phyloP scores from a whole-genome alignment of 2,797 vertebrate species.

The Botia kubotai region DNA sequence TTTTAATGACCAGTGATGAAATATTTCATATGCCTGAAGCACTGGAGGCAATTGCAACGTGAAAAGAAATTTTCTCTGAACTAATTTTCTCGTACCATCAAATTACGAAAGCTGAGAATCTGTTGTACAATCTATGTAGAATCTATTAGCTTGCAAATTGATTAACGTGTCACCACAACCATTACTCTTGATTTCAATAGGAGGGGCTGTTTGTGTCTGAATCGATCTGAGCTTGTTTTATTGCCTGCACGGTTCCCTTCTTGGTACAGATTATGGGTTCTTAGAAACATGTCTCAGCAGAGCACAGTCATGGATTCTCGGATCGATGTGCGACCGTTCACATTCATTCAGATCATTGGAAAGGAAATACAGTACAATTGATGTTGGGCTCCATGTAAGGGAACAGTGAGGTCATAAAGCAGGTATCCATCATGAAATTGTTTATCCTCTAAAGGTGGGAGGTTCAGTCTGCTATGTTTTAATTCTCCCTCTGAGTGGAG shows the following conservation, averaged over 20 bases:
- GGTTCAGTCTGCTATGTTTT: slow-evolving; percentile 76
- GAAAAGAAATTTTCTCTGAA: neutral
- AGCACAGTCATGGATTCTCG: slow-evolving; percentile 5
- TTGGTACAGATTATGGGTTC: neutral
- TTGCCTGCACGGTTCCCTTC: slow-evolving; percentile 71
- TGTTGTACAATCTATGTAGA: no score
- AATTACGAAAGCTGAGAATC: neutral
- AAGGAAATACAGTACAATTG: slow-evolving; percentile 16
- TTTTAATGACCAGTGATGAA: slow-evolving; percentile 18
- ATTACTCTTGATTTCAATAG: slow-evolving; percentile 78
- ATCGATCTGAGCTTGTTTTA: slow-evolving; percentile 77
- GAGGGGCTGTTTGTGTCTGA: slow-evolving; percentile 75
- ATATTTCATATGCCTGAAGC: neutral
- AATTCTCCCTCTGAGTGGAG: slow-evolving; percentile 71
- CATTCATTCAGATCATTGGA: slow-evolving; percentile 15
- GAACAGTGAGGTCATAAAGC: slow-evolving; percentile 80
- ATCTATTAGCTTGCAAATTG: slow-evolving; percentile 72
- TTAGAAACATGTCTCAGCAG: neutral
- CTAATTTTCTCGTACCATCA: neutral
- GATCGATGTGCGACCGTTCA: slow-evolving; percentile 31
- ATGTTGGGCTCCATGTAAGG: slow-evolving; percentile 51
- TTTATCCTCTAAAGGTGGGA: slow-evolving; percentile 76
- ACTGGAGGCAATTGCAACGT: slow-evolving; percentile 1
- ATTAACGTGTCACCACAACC: slow-evolving; percentile 74
- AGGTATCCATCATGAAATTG: slow-evolving; percentile 79